These are phyloP conservation scores for Garra rufa DNA, from an alignment of 2,113 vertebrate species.

Conservation along the genomic window DNA sequence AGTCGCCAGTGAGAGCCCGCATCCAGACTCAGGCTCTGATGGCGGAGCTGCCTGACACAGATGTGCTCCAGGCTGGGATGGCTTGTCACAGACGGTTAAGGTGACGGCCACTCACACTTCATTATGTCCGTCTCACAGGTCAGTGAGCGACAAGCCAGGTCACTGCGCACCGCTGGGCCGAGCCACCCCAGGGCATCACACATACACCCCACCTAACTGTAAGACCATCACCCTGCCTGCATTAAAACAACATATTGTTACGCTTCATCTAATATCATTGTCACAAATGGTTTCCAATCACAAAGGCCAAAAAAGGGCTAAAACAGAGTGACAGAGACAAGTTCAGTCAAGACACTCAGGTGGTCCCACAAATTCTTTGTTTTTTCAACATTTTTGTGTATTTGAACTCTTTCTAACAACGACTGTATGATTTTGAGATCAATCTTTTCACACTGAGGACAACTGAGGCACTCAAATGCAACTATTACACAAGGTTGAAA, in stretches of 20 bases:
- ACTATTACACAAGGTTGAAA: too few relatives aligned
- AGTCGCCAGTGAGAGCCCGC: neutral
- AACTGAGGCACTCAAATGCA: too few relatives aligned
- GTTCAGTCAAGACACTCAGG: neutral
- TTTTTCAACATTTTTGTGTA: too few relatives aligned
- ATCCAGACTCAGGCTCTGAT: constrained; percentile 58
- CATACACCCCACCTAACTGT: constrained; percentile 54
- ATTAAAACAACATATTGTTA: constrained; percentile 18
- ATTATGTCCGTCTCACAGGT: constrained; percentile 99
- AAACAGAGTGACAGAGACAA: constrained; percentile 13
- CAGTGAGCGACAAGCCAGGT: constrained; percentile 98
- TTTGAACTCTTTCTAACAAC: too few relatives aligned
- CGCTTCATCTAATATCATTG: neutral
- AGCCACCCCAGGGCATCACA: constrained; percentile 70
- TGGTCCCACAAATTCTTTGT: too few relatives aligned
- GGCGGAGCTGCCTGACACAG: constrained; percentile 88
- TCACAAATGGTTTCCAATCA: neutral
- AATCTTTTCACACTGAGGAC: too few relatives aligned
- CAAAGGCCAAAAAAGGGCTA: neutral
- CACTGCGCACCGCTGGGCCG: constrained; percentile 86
- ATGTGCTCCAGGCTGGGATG: constrained; percentile 89
- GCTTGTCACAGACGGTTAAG: constrained; percentile 94
- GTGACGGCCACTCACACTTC: constrained; percentile 98
- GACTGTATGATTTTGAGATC: too few relatives aligned
- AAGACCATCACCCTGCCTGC: constrained; percentile 32